Evolutionary conservation across 2,797 vertebrate species (phyloP).

Genomic region (Lithobates sylvaticus): DNA sequence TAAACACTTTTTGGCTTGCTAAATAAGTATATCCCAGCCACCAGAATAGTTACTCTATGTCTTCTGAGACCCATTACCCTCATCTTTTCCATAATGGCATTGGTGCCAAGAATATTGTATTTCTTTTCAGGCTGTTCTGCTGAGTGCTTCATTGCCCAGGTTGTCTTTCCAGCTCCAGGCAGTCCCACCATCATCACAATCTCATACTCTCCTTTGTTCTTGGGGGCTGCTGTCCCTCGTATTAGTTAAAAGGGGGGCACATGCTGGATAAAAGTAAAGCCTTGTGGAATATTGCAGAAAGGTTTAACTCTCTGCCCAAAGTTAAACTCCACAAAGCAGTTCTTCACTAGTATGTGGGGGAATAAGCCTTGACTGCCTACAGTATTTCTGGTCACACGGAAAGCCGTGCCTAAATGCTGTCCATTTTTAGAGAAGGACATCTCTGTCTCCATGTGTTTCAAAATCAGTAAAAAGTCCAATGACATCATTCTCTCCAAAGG

Average conservation of each 20-base stretch:
- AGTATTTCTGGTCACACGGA: slow-evolving; percentile 78
- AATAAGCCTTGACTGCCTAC: slow-evolving; percentile 84
- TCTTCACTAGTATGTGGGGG: slow-evolving; percentile 91
- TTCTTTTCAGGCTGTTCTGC: slow-evolving; percentile 87
- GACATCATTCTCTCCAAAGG: slow-evolving; percentile 91
- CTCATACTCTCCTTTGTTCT: slow-evolving; percentile 90
- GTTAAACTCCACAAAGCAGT: slow-evolving; percentile 92
- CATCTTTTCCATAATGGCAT: slow-evolving; percentile 98
- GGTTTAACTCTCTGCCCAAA: slow-evolving; percentile 86
- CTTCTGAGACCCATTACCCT: slow-evolving; percentile 95
- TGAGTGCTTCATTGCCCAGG: slow-evolving; percentile 88
- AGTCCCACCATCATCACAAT: slow-evolving; percentile 97
- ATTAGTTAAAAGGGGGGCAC: slow-evolving; percentile 79
- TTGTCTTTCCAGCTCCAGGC: slow-evolving; percentile 93
- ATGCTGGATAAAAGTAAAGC: slow-evolving; percentile 87
- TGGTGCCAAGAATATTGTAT: slow-evolving; percentile 94
- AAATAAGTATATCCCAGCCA: slow-evolving; percentile 93
- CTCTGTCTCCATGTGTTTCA: slow-evolving; percentile 81
- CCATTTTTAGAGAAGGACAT: slow-evolving; percentile 90
- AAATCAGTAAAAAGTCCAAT: slow-evolving; percentile 91
- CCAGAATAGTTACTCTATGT: slow-evolving; percentile 91
- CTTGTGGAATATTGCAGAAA: slow-evolving; percentile 82
- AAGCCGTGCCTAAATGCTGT: slow-evolving; percentile 83
- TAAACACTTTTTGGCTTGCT: slow-evolving; percentile 94
- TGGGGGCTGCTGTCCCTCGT: slow-evolving; percentile 84